phyloP scores from a whole-genome alignment of 2,888 invertebrate genomes.

The Melangyna quadrimaculata region DNA sequence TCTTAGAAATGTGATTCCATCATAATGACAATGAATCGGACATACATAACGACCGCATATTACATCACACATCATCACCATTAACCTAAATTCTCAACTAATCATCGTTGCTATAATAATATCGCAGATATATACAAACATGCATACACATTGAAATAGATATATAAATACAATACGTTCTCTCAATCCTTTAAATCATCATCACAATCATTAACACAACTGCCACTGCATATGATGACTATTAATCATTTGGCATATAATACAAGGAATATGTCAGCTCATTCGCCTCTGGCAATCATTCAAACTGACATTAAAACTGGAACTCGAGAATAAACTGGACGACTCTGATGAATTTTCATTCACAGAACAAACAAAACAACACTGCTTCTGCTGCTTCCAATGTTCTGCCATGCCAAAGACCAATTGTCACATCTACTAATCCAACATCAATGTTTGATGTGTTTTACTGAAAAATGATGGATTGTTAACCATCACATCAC shows the following conservation, averaged over 20 bases:
- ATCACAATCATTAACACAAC: constrained; percentile 72
- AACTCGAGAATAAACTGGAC: constrained; percentile 43
- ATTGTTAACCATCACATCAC: constrained; percentile 54
- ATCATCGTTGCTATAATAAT: constrained; percentile 44
- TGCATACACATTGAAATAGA: too few relatives aligned
- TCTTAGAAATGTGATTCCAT: background rate
- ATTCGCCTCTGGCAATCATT: constrained; percentile 67
- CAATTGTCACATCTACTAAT: constrained; percentile 69
- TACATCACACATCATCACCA: constrained; percentile 33
- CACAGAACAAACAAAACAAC: constrained; percentile 53
- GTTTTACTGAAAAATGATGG: constrained; percentile 70
- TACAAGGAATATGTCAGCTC: constrained; percentile 67
- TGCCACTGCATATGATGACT: constrained; percentile 71
- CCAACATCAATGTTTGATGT: constrained; percentile 70
- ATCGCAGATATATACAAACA: background rate
- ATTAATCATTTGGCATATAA: constrained; percentile 65
- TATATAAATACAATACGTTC: constrained; percentile 14
- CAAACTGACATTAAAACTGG: constrained; percentile 61
- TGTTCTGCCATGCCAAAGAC: constrained; percentile 54
- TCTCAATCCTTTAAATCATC: constrained; percentile 71
- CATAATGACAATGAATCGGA: background rate
- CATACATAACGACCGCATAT: background rate
- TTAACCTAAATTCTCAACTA: constrained; percentile 68
- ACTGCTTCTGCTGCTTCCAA: background rate
- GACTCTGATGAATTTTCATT: constrained; percentile 67